Conservation (phyloP, 2,797 vertebrate species). For the Triplophysa bombifrons region DNA sequence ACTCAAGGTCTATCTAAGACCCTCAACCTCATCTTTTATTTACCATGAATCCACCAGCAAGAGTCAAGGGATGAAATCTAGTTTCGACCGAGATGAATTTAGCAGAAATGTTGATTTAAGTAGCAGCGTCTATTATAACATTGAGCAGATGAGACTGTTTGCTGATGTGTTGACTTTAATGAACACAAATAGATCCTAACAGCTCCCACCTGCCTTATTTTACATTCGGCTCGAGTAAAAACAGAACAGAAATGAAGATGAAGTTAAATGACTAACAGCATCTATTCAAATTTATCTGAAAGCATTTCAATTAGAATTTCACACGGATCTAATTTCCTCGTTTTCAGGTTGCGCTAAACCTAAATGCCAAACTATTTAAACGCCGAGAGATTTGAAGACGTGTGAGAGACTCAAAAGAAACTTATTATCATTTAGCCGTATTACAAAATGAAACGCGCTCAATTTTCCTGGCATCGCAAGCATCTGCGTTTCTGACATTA, state of each 20-base stretch:
- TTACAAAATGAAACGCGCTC: not conserved
- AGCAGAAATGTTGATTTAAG: constrained; percentile 44
- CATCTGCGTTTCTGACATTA: not conserved
- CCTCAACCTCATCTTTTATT: constrained; percentile 62
- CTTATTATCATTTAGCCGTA: constrained; percentile 28
- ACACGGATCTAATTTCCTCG: constrained; percentile 44
- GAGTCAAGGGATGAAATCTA: constrained; percentile 36
- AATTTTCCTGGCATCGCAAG: not conserved
- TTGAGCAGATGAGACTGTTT: constrained; percentile 1
- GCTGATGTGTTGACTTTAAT: constrained; percentile 2
- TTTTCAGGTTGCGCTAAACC: constrained; percentile 27
- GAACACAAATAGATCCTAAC: constrained; percentile 32
- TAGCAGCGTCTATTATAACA: constrained; percentile 18
- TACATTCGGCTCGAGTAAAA: not conserved
- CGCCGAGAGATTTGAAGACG: constrained; percentile 18
- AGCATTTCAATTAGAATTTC: constrained; percentile 41
- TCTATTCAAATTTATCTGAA: constrained; percentile 32
- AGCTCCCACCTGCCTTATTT: constrained; percentile 30
- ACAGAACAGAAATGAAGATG: not conserved
- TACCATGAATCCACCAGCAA: constrained; percentile 54
- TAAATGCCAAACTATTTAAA: constrained; percentile 36
- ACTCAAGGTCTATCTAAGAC: constrained; percentile 59
- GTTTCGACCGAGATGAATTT: not conserved
- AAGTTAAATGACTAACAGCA: constrained; percentile 4
- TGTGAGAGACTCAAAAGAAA: constrained; percentile 39